Conservation (phyloP, 2,797 vertebrate genomes). For the Enteromius argenteus region DNA sequence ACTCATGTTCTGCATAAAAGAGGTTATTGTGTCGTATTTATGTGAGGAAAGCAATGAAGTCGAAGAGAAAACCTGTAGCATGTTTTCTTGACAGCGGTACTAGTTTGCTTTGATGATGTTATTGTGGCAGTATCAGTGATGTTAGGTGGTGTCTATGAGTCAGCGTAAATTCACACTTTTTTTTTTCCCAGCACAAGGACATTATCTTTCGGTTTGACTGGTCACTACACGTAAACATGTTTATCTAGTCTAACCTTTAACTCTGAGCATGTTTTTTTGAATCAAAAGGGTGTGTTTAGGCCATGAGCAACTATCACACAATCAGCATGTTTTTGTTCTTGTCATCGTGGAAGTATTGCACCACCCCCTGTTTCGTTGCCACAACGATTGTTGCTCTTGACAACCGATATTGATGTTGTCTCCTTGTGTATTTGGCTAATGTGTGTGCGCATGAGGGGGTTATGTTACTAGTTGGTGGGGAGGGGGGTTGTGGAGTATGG, state of each 20-base stretch:
- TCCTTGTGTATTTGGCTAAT: slow-evolving; percentile 49
- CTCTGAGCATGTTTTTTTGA: slow-evolving; percentile 18
- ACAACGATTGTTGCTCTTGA: slow-evolving; percentile 48
- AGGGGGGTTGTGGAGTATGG: slow-evolving; percentile 38
- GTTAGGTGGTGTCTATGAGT: neutral
- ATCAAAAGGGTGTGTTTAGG: slow-evolving; percentile 17
- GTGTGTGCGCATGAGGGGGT: slow-evolving; percentile 45
- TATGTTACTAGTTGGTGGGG: slow-evolving; percentile 37
- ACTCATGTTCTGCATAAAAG: slow-evolving; percentile 26
- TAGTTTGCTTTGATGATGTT: neutral
- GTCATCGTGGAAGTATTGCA: slow-evolving; percentile 41
- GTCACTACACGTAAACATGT: slow-evolving; percentile 18
- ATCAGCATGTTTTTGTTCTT: slow-evolving; percentile 32
- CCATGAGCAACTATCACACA: slow-evolving; percentile 12
- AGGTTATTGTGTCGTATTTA: slow-evolving; percentile 9
- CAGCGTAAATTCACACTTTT: neutral
- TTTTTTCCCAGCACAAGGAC: neutral
- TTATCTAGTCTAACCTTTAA: slow-evolving; percentile 23
- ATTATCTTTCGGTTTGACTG: neutral
- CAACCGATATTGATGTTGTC: slow-evolving; percentile 54
- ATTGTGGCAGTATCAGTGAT: neutral
- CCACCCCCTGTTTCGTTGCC: slow-evolving; percentile 46
- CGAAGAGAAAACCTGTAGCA: neutral
- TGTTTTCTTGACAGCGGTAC: neutral
- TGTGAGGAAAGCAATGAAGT: slow-evolving; percentile 8